These are phyloP conservation scores for Acanthaster planci DNA, from an alignment of 35 echinoderm and acorn worm genomes.

Conservation along the genomic window DNA sequence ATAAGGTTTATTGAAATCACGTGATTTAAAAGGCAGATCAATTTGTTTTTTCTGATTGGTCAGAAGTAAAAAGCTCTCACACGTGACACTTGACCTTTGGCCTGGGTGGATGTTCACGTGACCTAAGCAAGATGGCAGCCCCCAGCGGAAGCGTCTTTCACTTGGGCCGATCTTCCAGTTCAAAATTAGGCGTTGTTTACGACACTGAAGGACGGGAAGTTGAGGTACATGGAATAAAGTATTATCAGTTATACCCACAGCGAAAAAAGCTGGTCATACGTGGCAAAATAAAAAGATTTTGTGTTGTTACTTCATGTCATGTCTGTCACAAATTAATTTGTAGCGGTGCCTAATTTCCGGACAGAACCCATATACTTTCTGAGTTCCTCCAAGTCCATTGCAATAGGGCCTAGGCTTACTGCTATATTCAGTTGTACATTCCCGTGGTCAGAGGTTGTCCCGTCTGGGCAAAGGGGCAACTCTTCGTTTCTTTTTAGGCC, in stretches of 20 bases:
- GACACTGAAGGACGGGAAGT: slow-evolving; percentile 50
- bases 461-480: too few relatives aligned
- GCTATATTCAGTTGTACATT: too few relatives aligned
- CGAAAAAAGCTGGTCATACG: neutral
- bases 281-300: neutral
- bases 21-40: neutral
- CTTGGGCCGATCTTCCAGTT: slow-evolving; percentile 15
- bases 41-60: neutral
- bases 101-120: slow-evolving; percentile 30
- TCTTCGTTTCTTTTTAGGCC: too few relatives aligned
- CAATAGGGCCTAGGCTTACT: too few relatives aligned
- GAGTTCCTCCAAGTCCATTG: too few relatives aligned
- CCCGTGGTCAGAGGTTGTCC: too few relatives aligned
- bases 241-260: neutral
- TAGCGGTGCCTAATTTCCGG: too few relatives aligned
- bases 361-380: too few relatives aligned
- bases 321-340: too few relatives aligned
- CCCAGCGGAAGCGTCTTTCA: slow-evolving; percentile 35
- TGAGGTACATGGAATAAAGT: slow-evolving; percentile 4
- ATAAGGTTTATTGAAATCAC: neutral
- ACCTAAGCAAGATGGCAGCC: slow-evolving; percentile 37
- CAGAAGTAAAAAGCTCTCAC: neutral
- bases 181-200: slow-evolving; percentile 57
- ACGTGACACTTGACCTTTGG: slow-evolving; percentile 11
- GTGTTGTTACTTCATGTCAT: too few relatives aligned